Base-by-base conservation (phyloP, 2,113 vertebrate genomes). In the Oenanthe melanoleuca region DNA sequence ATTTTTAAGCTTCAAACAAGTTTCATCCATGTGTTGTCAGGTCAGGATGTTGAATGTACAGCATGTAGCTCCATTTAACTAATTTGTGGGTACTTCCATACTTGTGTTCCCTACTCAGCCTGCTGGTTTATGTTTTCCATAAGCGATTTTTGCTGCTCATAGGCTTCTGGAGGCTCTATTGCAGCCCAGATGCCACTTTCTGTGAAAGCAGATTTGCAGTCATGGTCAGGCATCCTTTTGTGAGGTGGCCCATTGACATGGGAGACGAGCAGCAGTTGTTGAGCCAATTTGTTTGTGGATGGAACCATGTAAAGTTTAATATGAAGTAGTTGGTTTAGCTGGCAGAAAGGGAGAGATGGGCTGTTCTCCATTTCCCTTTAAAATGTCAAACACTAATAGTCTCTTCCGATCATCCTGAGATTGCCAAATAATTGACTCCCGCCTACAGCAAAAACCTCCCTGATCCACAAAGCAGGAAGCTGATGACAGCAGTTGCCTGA, bases 311-410 rank as follows among this genome's bases (percentile, higher is more conserved):
- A 63, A 80, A 86, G 86, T 87, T 80, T 59, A 65, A 74, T 63
- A 33, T 15, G 38, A 90, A 96, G 69, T 47, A 65, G 84, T 77
- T 96, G 92, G 79, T 88, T 92, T 91, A 86, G 84, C 91, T 88
- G 71, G 79, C 77, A 95, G 81, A 91, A 84, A 11, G 73, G 74
- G 74, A 88, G 92, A 90, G 79, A 95, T 92, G 94, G 91, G 72
- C 96, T 97, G 97, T 60, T 96, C 97, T 95, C 89, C 87, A 97
- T 97, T 97, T 97, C 96, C 96, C 88, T 95, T 92, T 72, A 88
- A 96, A 92, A 95, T 73, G 92, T 96, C 89, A 96, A 96, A 78
- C 79, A 73, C 92, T 95, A 95, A 97, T 96, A 95, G 90, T 93
- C 73, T 64, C 92, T 97, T 95, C 95, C 92, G 85, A 95, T 94